Percentiles rank a stretch among this genome's conserved stretches.
These are phyloP conservation scores for Megalurothrips usitatus DNA, from an alignment of 2,888 invertebrate genomes.

Conservation along the genomic window DNA sequence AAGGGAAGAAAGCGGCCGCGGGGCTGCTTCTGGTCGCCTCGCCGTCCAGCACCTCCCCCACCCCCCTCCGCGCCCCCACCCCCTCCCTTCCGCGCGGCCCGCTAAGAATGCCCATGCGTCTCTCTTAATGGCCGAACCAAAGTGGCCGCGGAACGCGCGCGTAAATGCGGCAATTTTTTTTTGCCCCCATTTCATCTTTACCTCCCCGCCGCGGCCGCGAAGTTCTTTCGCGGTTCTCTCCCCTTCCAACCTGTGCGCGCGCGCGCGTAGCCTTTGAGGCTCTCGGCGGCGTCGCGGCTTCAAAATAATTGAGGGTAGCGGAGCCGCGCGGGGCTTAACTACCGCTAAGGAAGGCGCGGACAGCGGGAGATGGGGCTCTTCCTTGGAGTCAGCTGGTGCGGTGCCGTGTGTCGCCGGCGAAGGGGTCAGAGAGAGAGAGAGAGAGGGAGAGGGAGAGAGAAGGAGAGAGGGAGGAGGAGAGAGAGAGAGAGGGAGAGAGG, in stretches of 20 bases:
- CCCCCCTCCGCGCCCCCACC: too few relatives aligned
- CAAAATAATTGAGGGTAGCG: background rate
- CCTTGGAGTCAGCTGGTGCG: background rate
- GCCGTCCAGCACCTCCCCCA: too few relatives aligned
- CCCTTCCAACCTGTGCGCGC: too few relatives aligned
- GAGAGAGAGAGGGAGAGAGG: too few relatives aligned
- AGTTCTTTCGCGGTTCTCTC: background rate
- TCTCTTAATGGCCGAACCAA: background rate
- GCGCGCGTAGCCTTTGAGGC: too few relatives aligned
- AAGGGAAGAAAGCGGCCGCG: background rate
- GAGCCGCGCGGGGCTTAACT: background rate
- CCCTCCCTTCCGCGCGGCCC: too few relatives aligned
- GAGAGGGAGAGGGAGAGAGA: background rate
- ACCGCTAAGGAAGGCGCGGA: too few relatives aligned
- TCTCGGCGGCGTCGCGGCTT: background rate
- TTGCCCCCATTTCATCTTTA: background rate
- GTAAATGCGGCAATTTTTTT: background rate
- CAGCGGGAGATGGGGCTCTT: too few relatives aligned
- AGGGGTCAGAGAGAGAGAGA: background rate
- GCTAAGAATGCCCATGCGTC: conserved; percentile 5
- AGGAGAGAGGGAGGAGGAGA: background rate
- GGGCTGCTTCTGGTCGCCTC: background rate
- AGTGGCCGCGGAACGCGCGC: background rate
- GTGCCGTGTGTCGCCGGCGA: background rate
- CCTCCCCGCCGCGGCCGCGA: background rate